Evolutionary conservation across 2,113 vertebrate genomes (phyloP), one percentile per base, ranked within the genome.

Genomic region (Seriola dumerili): DNA sequence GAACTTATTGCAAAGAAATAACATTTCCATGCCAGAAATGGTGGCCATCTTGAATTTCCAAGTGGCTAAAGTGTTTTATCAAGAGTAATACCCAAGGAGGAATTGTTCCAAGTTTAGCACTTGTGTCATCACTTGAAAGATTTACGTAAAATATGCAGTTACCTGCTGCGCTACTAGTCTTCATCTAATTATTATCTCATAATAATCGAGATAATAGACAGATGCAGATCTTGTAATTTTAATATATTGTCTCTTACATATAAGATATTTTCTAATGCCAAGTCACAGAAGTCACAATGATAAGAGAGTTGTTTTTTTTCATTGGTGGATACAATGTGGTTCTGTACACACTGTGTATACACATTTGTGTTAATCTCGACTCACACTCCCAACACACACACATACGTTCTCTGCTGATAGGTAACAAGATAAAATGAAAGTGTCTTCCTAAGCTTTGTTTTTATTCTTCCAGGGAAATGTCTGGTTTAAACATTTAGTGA

Each of bases 381-480:
- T 8, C 34, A 34, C 40, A 73, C 23, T 57, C 63, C 46, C 44
- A 19, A 13, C 40, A 11, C 3, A 62, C 3, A 62, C 19, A 70
- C 52, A 58, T 21, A 5, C 8, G 9, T 32, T 16, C 16, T 78
- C 42, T 57, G 34, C 44, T 63, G 19, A 1, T 29, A 63, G 34
- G 10, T 50, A 17, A 17, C 44, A 42, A 46, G 44, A 14, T 2
- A 9, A 48, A 73, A 66, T 23, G 34, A 74, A 50, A 71, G 23
- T 32, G 40, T 74, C 63, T 74, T 42, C 58, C 69, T 32, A 48
- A 40, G 25, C 19, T 55, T 36, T 52, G 17, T 44, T 79, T 70
- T 52, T 40, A 55, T 46, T 75, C 58, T 50, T 70, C 46, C 17
- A 23, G 16, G 48, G n/a, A n/a, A 65, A 63, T 29, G 54, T 36